Base-by-base conservation (phyloP, 2,888 invertebrate species). In the Rhaphigaster nebulosa region DNA sequence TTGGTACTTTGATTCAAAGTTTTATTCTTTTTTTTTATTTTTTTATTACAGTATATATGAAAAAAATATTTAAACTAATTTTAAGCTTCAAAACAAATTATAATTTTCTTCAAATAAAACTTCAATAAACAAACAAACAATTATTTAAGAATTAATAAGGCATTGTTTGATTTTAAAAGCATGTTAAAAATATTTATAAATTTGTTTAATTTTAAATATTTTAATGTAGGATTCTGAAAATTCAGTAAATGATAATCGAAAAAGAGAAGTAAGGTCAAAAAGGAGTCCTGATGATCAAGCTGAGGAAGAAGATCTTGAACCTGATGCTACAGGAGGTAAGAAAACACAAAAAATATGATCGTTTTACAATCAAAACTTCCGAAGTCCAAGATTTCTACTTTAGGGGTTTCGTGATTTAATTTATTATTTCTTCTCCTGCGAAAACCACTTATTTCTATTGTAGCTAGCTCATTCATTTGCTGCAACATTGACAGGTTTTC, bases 221-320 rank as follows among this genome's bases (percentile, higher is more conserved):
- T 90, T 90, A 6, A 90, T 91, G 90, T 91, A 91, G 88, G 94
- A 94, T 92, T 93, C 93, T n/a, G 94, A 94, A 92, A 94, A 94
- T 92, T 93, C 93, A 91, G 93, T 93, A 70, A 95, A 95, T 1
- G 96, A 96, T 93, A 95, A 96, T 41, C 95, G 95, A 93, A 95
- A 95, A 93, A 95, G 95, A 92, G 96, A 96, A 93, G 95, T 96
- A 70, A 95, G 95, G 92, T 92, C 90, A 92, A 92, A 90, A 87
- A 92, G 92, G 65, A 92, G 91, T 89, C 87, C 88, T 26, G 91
- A 89, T 34, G 87, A 89, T 41, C 90, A 87, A 70, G 91, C 45
- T 23, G 91, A 92, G 56, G 92, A 92, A 84, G 91, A 91, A 52
- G 92, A 93, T 90, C 92, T 92, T 56, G 92, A 92, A 70, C 89